Conservation (phyloP, 2,888 invertebrate genomes). For the Slavum lentiscoides region DNA sequence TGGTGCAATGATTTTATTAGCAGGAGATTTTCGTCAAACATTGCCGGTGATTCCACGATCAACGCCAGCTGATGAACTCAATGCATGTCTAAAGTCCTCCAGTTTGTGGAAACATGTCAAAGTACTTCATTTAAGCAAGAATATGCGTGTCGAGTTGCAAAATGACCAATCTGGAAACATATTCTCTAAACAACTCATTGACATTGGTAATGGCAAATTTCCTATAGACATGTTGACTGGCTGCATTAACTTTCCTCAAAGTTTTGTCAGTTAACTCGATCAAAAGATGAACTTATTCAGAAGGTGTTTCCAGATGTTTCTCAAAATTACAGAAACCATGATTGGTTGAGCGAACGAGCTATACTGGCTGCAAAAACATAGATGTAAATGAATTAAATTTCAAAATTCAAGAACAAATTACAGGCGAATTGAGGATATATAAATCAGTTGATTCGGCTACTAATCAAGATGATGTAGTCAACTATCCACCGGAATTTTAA, state of each 20-base stretch:
- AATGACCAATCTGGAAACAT: constrained; percentile 15
- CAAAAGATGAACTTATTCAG: constrained; percentile 57
- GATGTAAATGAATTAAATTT: too few species aligned
- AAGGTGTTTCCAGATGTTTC: constrained; percentile 58
- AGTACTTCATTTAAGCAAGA: constrained; percentile 40
- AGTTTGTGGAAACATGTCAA: constrained; percentile 54
- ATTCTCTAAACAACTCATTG: too few species aligned
- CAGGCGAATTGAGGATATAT: too few species aligned
- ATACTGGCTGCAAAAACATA: too few species aligned
- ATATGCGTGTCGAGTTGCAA: constrained; percentile 41
- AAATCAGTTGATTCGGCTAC: too few species aligned
- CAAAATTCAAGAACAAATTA: too few species aligned
- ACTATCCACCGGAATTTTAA: too few species aligned
- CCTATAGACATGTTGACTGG: constrained; percentile 56
- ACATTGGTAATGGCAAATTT: constrained; percentile 45
- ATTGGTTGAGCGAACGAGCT: too few species aligned
- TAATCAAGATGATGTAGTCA: too few species aligned
- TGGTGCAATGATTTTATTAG: too few species aligned
- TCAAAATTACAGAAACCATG: too few species aligned
- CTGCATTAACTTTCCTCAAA: constrained; percentile 57
- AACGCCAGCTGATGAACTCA: constrained; percentile 54
- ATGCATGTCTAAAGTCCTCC: constrained; percentile 51
- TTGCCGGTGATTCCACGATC: constrained; percentile 55
- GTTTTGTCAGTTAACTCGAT: constrained; percentile 57
- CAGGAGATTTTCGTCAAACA: constrained; percentile 54